Conservation (phyloP, 1,140 invertebrate genomes). For the Cydia amplana region DNA sequence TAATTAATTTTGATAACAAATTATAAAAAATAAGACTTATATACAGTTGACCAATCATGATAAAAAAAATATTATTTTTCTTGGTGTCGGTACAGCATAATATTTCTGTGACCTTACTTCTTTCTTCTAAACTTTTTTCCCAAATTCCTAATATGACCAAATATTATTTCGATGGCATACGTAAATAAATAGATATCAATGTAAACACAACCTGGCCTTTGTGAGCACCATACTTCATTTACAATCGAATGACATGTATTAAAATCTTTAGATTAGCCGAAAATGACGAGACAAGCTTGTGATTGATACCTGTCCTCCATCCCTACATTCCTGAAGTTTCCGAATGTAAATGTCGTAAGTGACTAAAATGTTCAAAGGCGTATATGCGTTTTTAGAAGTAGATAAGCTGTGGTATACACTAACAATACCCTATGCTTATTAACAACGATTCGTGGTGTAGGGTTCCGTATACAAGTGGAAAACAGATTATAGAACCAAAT, state of each 20-base stretch:
- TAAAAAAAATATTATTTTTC: too few relatives aligned
- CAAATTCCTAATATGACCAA: too few relatives aligned
- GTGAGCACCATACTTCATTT: not conserved
- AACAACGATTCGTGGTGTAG: conserved; percentile 38
- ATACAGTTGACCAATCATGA: too few relatives aligned
- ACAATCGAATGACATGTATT: conserved; percentile 53
- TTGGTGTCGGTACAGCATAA: too few relatives aligned
- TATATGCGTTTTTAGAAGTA: not conserved
- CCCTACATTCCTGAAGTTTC: conserved; percentile 45
- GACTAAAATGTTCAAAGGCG: not conserved
- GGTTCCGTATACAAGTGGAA: not conserved
- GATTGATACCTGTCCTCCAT: conserved; percentile 70
- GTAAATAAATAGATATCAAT: not conserved
- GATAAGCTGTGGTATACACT: not conserved
- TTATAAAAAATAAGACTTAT: too few relatives aligned
- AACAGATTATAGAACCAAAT: not conserved
- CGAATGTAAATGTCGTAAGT: not conserved
- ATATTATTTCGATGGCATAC: not conserved
- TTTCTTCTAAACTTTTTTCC: too few relatives aligned
- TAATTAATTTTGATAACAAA: too few relatives aligned
- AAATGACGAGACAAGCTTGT: conserved; percentile 52
- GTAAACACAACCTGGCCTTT: conserved; percentile 2
- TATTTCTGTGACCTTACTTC: too few relatives aligned
- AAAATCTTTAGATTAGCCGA: conserved; percentile 50
- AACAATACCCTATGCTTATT: conserved; percentile 48